phyloP scores from a whole-genome alignment of 2,113 vertebrate species.

The Regulus satrapa region DNA sequence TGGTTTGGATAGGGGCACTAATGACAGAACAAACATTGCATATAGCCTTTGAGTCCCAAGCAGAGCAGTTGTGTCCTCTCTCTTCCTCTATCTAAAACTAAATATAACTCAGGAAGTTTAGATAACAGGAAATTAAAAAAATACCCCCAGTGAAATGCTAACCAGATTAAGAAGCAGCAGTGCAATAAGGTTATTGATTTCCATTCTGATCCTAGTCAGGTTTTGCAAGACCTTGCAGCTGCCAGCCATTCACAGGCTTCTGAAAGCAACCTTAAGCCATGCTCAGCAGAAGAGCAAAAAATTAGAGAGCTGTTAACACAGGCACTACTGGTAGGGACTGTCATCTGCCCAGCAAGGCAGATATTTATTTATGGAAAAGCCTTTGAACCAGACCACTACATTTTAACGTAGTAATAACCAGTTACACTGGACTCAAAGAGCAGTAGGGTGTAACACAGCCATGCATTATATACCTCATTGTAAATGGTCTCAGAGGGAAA shows the following conservation, averaged over 20 bases:
- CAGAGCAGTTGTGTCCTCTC: not conserved
- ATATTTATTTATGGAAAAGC: slow-evolving; percentile 78
- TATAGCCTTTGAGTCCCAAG: not conserved
- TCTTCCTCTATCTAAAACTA: not conserved
- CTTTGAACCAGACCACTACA: slow-evolving; percentile 66
- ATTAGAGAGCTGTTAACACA: slow-evolving; percentile 41
- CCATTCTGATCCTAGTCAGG: not conserved
- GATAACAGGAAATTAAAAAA: not conserved
- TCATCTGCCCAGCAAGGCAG: slow-evolving; percentile 56
- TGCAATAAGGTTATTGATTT: slow-evolving; percentile 15
- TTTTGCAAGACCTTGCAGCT: slow-evolving; percentile 30
- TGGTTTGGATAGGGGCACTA: not conserved
- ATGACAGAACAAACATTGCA: not conserved
- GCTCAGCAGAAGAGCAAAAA: slow-evolving; percentile 1
- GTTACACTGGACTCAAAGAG: slow-evolving; percentile 72
- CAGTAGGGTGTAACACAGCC: slow-evolving; percentile 68
- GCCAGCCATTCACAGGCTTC: slow-evolving; percentile 26
- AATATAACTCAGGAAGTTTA: not conserved
- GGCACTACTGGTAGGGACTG: slow-evolving; percentile 32
- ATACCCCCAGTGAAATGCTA: not conserved
- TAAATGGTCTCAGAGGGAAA: slow-evolving; percentile 72
- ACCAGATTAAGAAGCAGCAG: not conserved
- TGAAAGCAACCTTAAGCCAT: slow-evolving; percentile 17
- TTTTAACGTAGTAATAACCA: slow-evolving; percentile 75
- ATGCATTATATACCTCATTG: slow-evolving; percentile 71